Evolutionary conservation across 1,140 invertebrate genomes (phyloP), one percentile per base, ranked within the genome.

Genomic region (Matsumurasca onukii): DNA sequence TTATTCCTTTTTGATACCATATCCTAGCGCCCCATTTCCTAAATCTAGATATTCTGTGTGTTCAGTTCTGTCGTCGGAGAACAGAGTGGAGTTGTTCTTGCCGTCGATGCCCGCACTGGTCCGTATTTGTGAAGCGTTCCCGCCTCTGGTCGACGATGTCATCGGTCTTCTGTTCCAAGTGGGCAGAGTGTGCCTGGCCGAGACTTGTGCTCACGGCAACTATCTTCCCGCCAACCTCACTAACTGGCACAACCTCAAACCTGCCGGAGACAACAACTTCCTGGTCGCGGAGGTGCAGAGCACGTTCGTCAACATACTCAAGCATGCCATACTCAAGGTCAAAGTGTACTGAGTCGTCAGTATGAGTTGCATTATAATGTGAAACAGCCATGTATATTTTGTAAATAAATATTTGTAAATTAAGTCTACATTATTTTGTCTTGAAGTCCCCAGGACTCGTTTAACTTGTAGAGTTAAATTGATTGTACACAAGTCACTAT

Each of bases 41-140:
- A n/a, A n/a, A n/a, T n/a, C n/a, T n/a, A n/a, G n/a, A n/a, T n/a
- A n/a, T n/a, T n/a, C n/a, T n/a, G 68, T 52, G 12, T 49, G 27
- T 82, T 80, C 76, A 87, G 91, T 96, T 51, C 81, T 97, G 29
- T 89, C 93, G 1, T 88, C 89, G 69, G 86, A 88, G 63, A 86
- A 91, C 71, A 84, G 94, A 67, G 83, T 90, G 9, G 86, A 91
- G 76, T 86, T 97, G 66, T 95, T 97, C 75, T 85, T 90, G 72
- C 88, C 91, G 17, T 87, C 93, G 3, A 78, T 98, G 45, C 91
- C 93, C 34, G 90, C 93, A 0, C 80, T 98, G 25, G 90, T 94
- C 1, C 81, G 91, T 45, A 93, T 98, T 71, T 94, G 93, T 75
- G 85, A 89, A 70, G 94, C 95, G 0, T 98, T 98, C 80, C 97